Percentiles rank a stretch among this genome's conserved stretches.
Evolutionary conservation across 2,888 invertebrate species (phyloP).

Genomic region (Pterobdella sp.): DNA sequence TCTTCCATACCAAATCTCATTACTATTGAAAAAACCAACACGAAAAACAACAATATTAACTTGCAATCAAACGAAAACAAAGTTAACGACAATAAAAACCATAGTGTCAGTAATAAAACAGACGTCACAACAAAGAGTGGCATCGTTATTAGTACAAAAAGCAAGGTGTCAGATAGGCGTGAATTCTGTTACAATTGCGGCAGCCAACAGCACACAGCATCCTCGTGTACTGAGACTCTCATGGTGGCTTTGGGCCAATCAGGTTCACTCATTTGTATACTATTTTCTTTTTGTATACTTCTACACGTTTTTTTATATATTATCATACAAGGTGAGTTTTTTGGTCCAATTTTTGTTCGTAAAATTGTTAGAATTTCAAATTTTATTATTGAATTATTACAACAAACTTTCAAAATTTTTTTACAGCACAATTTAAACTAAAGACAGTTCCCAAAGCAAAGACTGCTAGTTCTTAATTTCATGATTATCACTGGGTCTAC

Average conservation of each 20-base stretch:
- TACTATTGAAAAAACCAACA: too few species aligned
- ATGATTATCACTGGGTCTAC: neutral
- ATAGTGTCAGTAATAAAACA: neutral
- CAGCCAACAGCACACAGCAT: neutral
- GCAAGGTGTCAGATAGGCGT: neutral
- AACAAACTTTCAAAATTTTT: neutral
- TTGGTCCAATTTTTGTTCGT: neutral
- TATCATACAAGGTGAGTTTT: too few species aligned
- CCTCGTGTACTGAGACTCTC: slow-evolving; percentile 15
- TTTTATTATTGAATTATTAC: neutral
- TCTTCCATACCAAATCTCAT: too few species aligned
- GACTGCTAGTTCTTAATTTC: neutral
- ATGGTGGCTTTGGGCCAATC: slow-evolving; percentile 23
- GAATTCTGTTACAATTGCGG: slow-evolving; percentile 18
- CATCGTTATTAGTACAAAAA: neutral
- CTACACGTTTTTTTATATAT: neutral
- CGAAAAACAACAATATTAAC: neutral
- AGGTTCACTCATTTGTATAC: neutral
- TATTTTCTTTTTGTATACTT: neutral
- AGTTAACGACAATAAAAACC: neutral
- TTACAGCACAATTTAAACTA: slow-evolving; percentile 23
- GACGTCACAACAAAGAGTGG: neutral
- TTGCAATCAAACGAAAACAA: neutral
- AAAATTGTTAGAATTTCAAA: neutral
- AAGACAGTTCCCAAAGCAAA: slow-evolving; percentile 21